Evolutionary conservation across 2,113 vertebrate species (phyloP), one percentile per base, ranked within the genome.

Genomic region (Castor canadensis): DNA sequence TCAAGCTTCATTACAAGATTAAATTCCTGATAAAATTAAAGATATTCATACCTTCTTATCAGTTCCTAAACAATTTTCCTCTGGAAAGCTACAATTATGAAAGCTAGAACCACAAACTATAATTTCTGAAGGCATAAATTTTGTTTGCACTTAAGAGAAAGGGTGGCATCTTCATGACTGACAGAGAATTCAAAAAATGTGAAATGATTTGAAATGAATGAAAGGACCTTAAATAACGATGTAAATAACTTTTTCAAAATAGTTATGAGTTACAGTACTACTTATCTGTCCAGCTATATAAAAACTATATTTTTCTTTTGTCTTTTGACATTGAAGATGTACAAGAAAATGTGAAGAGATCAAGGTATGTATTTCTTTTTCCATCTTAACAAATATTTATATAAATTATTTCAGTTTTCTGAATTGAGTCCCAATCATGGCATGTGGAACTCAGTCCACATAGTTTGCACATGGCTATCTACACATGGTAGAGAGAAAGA

Each of bases 1-100:
- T 96, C 60, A 76, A 38, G 72, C 22, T 91, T 38, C 40, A 95
- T 86, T 80, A 95, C 28, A 96, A 97, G 71, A 92, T 87, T 94
- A 96, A 94, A 73, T 20, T 35, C 38, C 43, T 84, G 24, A 86
- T 82, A 91, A 38, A 94, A 47, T 94, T 93, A 96, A 83, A 64
- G 89, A 75, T 56, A 66, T 4, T n/a, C 69, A 85, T 67, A 22
- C 2, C 66, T 95, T 62, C 10, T 79, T 97, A 80, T 17, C 4
- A 69, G 35, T 76, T 95, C 20, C 47, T 73, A 71, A 91, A 6
- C 26, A 71, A 43, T 72, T 92, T 92, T 90, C 20, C 20, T 86
- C 54, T 89, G 62, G 62, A 76, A 12, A 81, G 24, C n/a, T 58
- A 35, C 38, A 4, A 35, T 11, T 1, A 2, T 88, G 60, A 69